Evolutionary conservation across 2,797 vertebrate species (phyloP), one percentile per base, ranked within the genome.

Genomic region (Scleropages formosus): DNA sequence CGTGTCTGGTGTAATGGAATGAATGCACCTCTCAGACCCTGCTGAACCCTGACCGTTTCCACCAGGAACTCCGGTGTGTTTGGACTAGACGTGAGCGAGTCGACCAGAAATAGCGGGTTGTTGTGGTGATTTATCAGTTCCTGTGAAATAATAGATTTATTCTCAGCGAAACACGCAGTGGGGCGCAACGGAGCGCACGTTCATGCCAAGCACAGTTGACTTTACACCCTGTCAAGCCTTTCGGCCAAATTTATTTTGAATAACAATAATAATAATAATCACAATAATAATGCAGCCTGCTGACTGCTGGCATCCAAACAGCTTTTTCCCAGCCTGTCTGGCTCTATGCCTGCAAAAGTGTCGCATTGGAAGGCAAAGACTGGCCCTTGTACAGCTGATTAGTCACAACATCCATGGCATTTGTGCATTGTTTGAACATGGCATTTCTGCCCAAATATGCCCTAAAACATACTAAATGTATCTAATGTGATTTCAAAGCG

Each of bases 201-300:
- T 47, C 68, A n/a, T 26, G 49, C 47, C 53, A 39, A 6, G 68
- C 53, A 49, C 68, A 56, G 49, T 70, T 70, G 68, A 70, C 68
- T 70, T 70, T 70, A 70, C 47, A 15, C 68, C 49, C 49, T 70
- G 47, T 70, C 68, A 70, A 70, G 49, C 68, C 66, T 68, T 68
- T 51, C 66, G 11, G 47, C 24, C 12, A 44, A 56, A 70, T 51
- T 70, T 70, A 70, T 70, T 46, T 20, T 13, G 46, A 68, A 68
- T 68, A 22, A 39, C 31, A 68, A 68, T 68, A 68, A 68, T 70
- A 69, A 69, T 69, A 56, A 70, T 49, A 31, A 56, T 49, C 49
- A 53, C 47, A n/a, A 31, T 13, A 44, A 24, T 22, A 56, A 56
- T 16, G 2, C 47, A 20, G 68, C 49, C 49, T 70, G 51, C 47